phyloP scores from a whole-genome alignment of 1,140 invertebrate species.

The Bemisia tabaci region DNA sequence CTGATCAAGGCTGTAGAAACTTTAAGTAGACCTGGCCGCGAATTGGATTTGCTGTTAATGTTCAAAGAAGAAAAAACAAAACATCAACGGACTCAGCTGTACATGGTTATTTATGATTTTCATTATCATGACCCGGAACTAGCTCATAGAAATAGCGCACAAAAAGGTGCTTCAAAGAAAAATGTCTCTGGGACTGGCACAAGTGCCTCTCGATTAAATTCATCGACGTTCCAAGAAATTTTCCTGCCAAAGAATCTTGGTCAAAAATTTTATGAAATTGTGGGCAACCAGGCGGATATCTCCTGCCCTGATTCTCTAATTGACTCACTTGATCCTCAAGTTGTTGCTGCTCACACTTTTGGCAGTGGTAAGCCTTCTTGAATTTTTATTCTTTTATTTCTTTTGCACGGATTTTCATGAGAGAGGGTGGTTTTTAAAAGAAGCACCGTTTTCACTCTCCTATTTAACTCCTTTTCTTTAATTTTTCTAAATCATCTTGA shows the following conservation, averaged over 20 bases:
- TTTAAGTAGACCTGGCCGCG: neutral
- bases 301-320: neutral
- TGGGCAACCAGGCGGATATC: conserved; percentile 7
- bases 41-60: neutral
- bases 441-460: too few species aligned
- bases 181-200: conserved; percentile 34
- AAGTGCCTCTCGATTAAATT: conserved; percentile 28
- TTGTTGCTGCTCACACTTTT: conserved; percentile 10
- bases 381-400: too few species aligned
- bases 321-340: neutral
- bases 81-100: conserved; percentile 26
- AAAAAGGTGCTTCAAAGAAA: conserved; percentile 30
- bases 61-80: neutral
- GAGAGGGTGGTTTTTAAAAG: too few species aligned
- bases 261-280: neutral
- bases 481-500: too few species aligned
- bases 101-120: conserved; percentile 41
- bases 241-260: conserved; percentile 33
- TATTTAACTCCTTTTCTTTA: too few species aligned
- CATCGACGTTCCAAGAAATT: conserved; percentile 33
- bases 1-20: neutral
- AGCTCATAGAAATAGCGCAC: neutral
- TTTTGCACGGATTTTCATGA: too few species aligned
- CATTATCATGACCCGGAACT: conserved; percentile 31
- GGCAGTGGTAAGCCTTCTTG: too few species aligned